Percentiles rank a stretch among this genome's conserved stretches.
Evolutionary conservation across 2,888 invertebrate species (phyloP).

Genomic region (Agrochola macilenta): DNA sequence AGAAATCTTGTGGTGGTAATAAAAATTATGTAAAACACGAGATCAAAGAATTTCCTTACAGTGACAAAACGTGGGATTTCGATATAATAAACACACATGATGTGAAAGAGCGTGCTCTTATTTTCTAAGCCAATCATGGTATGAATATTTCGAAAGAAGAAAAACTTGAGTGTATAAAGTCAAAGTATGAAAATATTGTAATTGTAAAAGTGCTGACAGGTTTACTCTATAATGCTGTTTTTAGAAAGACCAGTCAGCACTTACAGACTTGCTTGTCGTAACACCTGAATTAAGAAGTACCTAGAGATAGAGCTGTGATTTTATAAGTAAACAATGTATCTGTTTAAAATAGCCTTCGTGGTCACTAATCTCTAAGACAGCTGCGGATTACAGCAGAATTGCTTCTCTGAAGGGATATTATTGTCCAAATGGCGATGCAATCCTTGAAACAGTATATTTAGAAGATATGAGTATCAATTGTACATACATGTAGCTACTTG

Average conservation of each 20-base stretch:
- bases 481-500: constrained; percentile 40
- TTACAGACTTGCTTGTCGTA: neutral
- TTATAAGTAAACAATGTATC: constrained; percentile 4
- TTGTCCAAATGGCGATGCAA: constrained; percentile 28
- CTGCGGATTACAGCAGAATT: constrained; percentile 32
- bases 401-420: constrained; percentile 36
- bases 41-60: constrained; percentile 54
- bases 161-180: neutral
- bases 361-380: neutral
- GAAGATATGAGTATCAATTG: constrained; percentile 42
- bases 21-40: constrained; percentile 60
- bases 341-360: constrained; percentile 6
- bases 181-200: neutral
- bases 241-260: neutral
- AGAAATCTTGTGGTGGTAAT: constrained; percentile 49
- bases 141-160: neutral
- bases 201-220: neutral
- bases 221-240: neutral
- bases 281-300: neutral
- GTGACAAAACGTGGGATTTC: constrained; percentile 43
- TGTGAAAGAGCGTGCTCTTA: constrained; percentile 36
- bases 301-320: neutral
- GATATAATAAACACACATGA: constrained; percentile 48
- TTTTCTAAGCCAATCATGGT: constrained; percentile 4
- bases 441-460: constrained; percentile 59